These are phyloP conservation scores for Quadroppia sp. DNA, from an alignment of 2,888 invertebrate species.

Conservation along the genomic window DNA sequence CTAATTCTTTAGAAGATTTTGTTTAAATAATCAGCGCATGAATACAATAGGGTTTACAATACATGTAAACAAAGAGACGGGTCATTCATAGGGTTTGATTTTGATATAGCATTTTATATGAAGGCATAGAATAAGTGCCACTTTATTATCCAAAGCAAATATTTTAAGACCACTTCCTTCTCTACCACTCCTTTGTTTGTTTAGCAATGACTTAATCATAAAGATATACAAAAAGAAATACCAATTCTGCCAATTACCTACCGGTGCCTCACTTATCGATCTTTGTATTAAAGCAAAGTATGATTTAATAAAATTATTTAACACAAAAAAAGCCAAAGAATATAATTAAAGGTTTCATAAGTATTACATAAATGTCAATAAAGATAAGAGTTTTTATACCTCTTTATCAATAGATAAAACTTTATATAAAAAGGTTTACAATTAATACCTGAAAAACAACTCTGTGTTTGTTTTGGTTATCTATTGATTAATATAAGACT, in stretches of 20 bases:
- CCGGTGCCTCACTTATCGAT: conserved; percentile 19
- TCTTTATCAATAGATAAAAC: conserved; percentile 6
- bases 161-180: conserved; percentile 34
- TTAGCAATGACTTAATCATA: conserved; percentile 16
- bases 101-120: conserved; percentile 4
- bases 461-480: conserved; percentile 2
- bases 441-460: conserved; percentile 11
- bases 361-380: not conserved
- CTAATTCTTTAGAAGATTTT: no score
- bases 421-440: not conserved
- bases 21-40: no score
- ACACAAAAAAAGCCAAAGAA: not conserved
- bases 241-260: conserved; percentile 11
- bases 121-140: conserved; percentile 3
- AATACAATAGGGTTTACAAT: no score
- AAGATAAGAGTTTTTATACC: conserved; percentile 12
- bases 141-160: conserved; percentile 22
- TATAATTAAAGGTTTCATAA: conserved; percentile 9
- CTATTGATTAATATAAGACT: not conserved
- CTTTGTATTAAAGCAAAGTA: not conserved
- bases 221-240: not conserved
- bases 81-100: not conserved
- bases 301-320: not conserved
- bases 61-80: conserved; percentile 8
- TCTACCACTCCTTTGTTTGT: conserved; percentile 11